phyloP scores from a whole-genome alignment of 1,140 invertebrate genomes.

The Apis laboriosa region DNA sequence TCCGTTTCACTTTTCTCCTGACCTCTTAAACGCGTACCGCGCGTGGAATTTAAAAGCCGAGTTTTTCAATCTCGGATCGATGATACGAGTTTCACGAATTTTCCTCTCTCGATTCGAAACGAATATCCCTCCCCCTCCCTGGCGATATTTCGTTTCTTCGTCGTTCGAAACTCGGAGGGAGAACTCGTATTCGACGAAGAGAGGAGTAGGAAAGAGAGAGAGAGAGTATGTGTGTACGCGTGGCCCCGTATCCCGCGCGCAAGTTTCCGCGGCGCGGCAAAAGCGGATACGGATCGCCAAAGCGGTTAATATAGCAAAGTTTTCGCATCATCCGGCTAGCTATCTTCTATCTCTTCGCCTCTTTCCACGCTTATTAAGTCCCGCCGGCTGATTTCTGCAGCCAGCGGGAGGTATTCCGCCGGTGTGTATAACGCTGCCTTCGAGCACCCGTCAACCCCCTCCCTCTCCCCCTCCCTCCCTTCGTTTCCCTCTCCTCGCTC shows the following conservation, averaged over 20 bases:
- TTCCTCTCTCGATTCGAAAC: constrained; percentile 28
- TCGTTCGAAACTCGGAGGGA: neutral
- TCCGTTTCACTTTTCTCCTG: neutral
- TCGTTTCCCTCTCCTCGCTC: constrained; percentile 34
- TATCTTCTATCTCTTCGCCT: constrained; percentile 77
- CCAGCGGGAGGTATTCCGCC: constrained; percentile 56
- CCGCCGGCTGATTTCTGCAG: constrained; percentile 76
- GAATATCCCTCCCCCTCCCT: constrained; percentile 1
- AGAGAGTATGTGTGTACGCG: neutral
- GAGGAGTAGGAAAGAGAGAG: constrained; percentile 18
- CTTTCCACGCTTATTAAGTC: constrained; percentile 80
- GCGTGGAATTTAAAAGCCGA: too few relatives aligned
- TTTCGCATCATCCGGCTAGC: constrained; percentile 79
- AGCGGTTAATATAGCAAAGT: constrained; percentile 80
- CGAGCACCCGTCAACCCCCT: constrained; percentile 54
- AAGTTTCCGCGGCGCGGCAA: constrained; percentile 69
- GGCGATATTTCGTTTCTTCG: constrained; percentile 28
- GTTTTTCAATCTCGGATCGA: too few relatives aligned
- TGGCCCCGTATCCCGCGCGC: constrained; percentile 20
- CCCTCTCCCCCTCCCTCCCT: neutral
- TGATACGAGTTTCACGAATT: too few relatives aligned
- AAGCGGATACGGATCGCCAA: constrained; percentile 75
- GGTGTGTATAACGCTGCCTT: constrained; percentile 63
- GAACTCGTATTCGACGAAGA: constrained; percentile 44
- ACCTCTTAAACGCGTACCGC: too few relatives aligned